Evolutionary conservation across 2,113 vertebrate genomes (phyloP).

Genomic region (Seriola aureovittata): DNA sequence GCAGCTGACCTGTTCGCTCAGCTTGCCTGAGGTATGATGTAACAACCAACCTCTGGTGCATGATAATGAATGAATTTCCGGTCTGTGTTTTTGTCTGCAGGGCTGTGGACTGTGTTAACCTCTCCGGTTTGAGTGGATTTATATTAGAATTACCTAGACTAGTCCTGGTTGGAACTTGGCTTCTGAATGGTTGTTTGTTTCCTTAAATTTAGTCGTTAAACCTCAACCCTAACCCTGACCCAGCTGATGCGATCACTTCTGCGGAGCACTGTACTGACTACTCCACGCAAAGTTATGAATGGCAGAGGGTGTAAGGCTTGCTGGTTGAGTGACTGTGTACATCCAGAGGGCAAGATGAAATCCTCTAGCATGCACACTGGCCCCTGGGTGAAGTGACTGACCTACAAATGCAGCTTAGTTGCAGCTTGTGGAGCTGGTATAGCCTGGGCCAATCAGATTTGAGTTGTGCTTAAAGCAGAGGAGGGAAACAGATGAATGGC

Average conservation of each 20-base stretch:
- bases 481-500: constrained; percentile 62
- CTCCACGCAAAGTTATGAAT: constrained; percentile 59
- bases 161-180: not conserved
- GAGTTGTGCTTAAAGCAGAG: constrained; percentile 52
- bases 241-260: not conserved
- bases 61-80: constrained; percentile 67
- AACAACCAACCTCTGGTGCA: constrained; percentile 74
- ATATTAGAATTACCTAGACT: not conserved
- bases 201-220: not conserved
- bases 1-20: constrained; percentile 61
- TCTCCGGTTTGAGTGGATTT: constrained; percentile 25
- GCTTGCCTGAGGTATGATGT: constrained; percentile 63
- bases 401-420: constrained; percentile 78
- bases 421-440: constrained; percentile 48
- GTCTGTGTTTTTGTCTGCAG: constrained; percentile 63
- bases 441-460: constrained; percentile 67
- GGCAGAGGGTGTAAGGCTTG: constrained; percentile 53
- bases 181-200: not conserved
- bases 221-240: not conserved
- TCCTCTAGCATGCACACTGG: constrained; percentile 60
- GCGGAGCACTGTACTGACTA: not conserved
- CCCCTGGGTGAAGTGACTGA: constrained; percentile 66
- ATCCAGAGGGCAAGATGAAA: constrained; percentile 62
- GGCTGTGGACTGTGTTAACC: constrained; percentile 49
- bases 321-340: constrained; percentile 63